Percentiles rank a stretch among this genome's conserved stretches.
Evolutionary conservation across 2,888 invertebrate genomes (phyloP).

Genomic region (Carpatolechia fugitivella): DNA sequence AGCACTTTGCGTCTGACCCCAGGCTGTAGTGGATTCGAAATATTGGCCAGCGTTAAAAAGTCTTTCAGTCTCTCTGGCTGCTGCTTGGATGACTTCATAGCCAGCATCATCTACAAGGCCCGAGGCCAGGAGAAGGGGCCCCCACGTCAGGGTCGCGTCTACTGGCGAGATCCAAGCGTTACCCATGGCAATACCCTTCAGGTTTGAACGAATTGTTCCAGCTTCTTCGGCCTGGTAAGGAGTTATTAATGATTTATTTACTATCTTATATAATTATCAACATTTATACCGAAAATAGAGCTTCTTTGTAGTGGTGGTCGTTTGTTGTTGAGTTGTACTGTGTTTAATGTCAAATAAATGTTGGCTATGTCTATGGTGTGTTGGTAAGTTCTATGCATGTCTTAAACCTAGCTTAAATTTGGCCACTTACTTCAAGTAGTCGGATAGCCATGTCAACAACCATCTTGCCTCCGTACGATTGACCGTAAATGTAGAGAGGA

Average conservation of each 20-base stretch:
- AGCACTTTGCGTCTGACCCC: slow-evolving; percentile 81
- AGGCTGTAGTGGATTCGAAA: slow-evolving; percentile 80
- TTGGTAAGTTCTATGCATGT: too few species aligned
- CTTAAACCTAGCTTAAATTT: too few species aligned
- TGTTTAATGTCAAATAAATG: too few species aligned
- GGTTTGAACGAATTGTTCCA: slow-evolving; percentile 82
- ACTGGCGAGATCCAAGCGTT: slow-evolving; percentile 95
- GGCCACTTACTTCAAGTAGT: slow-evolving; percentile 74
- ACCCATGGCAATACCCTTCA: slow-evolving; percentile 89
- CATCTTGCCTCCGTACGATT: slow-evolving; percentile 97
- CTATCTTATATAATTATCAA: too few species aligned
- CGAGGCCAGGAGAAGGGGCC: slow-evolving; percentile 85
- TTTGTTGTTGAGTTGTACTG: too few species aligned
- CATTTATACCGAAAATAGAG: too few species aligned
- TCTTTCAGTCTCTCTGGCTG: slow-evolving; percentile 77
- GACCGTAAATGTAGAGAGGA: slow-evolving; percentile 91
- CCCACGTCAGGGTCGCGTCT: slow-evolving; percentile 91
- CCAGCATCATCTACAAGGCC: slow-evolving; percentile 86
- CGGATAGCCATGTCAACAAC: slow-evolving; percentile 87
- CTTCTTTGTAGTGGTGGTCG: too few species aligned
- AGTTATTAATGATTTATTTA: slow-evolving; percentile 12
- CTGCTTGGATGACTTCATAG: slow-evolving; percentile 75
- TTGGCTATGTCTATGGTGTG: too few species aligned
- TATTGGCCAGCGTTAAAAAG: slow-evolving; percentile 80
- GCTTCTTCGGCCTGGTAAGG: slow-evolving; percentile 79